phyloP scores from a whole-genome alignment of 2,113 vertebrate genomes.

The Perca schrenkii region DNA sequence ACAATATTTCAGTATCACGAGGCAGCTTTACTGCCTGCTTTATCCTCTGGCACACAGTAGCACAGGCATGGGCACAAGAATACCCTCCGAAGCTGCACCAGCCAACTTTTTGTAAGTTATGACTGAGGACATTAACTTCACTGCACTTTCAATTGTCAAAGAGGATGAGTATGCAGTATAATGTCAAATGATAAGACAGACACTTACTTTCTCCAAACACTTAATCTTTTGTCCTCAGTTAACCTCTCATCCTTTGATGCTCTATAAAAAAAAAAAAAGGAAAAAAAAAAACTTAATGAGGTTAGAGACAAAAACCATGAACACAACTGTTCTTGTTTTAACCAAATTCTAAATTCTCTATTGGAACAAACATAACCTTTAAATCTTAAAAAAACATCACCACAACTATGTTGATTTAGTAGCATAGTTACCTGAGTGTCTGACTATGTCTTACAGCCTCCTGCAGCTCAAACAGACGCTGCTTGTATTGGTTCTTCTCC shows the following conservation, averaged over 20 bases:
- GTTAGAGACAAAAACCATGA: background rate
- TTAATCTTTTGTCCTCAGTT: conserved; percentile 74
- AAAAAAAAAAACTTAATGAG: background rate
- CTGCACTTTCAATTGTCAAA: background rate
- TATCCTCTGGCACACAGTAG: background rate
- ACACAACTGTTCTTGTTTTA: background rate
- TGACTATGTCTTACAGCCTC: conserved; percentile 81
- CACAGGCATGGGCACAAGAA: background rate
- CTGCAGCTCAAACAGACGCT: conserved; percentile 86
- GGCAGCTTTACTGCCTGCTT: background rate
- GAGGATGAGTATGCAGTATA: background rate
- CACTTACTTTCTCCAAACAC: conserved; percentile 83
- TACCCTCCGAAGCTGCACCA: background rate
- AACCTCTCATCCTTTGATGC: conserved; percentile 76
- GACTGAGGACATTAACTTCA: background rate
- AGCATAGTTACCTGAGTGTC: conserved; percentile 68
- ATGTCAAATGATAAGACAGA: background rate
- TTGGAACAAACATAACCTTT: background rate
- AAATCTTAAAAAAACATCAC: background rate
- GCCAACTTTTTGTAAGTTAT: background rate
- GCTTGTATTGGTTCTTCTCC: conserved; percentile 88
- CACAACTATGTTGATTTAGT: no score
- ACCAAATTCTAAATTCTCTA: background rate
- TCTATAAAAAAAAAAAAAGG: conserved; percentile 60
- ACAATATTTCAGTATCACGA: background rate